Percentiles rank a stretch among this genome's conserved stretches.
Conservation (phyloP, 2,888 invertebrate species). For the Himalopsyche kuldschensis region DNA sequence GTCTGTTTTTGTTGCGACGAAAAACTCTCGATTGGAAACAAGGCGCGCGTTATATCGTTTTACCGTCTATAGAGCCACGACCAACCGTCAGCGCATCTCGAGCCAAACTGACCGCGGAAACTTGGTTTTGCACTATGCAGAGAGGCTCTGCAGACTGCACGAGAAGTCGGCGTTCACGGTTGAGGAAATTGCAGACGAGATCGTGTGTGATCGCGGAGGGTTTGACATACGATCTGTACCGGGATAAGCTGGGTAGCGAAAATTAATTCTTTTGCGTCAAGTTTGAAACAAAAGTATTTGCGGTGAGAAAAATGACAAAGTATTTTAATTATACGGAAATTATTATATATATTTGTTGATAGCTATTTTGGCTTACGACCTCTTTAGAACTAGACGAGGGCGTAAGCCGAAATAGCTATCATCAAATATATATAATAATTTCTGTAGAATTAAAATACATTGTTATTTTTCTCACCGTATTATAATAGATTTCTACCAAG, state of each 20-base stretch:
- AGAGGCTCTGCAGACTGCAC: background rate
- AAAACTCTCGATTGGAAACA: background rate
- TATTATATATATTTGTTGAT: no score
- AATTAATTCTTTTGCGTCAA: background rate
- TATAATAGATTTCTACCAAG: no score
- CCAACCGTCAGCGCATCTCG: conserved; percentile 10
- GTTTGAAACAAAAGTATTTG: no score
- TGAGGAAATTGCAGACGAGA: background rate
- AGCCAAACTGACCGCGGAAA: conserved; percentile 15
- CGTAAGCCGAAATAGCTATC: no score
- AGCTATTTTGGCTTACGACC: no score
- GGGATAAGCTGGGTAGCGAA: background rate
- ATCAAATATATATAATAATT: no score
- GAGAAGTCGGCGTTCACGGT: background rate
- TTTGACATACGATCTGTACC: background rate
- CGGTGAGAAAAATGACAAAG: no score
- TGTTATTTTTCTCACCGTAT: no score
- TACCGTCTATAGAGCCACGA: background rate
- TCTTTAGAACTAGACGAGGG: no score
- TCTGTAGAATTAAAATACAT: no score
- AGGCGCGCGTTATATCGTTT: background rate
- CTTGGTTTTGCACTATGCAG: background rate
- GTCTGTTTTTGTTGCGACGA: background rate
- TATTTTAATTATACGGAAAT: no score
- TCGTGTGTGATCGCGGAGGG: background rate